Base-by-base conservation (phyloP, 2,888 invertebrate species). In the Lasioglossum lativentre region DNA sequence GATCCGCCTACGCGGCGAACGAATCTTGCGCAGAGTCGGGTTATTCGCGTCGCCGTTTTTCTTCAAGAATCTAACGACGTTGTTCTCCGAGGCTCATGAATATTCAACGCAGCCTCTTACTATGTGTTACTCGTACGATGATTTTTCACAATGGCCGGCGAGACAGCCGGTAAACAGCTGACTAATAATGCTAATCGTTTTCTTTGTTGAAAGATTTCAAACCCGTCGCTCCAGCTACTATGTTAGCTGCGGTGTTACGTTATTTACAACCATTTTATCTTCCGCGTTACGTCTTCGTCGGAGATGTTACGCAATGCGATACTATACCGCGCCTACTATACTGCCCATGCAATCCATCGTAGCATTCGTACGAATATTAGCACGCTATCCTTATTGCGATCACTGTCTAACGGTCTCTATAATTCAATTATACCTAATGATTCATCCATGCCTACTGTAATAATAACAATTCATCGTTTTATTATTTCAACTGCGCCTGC, bases 1-100 rank as follows among this genome's bases (percentile, higher is more conserved):
- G n/a, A 42, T 75, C 79, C 72, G 79, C 89, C 75, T 85, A 82
- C 75, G 59, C 77, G 75, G 89, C 84, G 73, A 82, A 70, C 70
- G n/a, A 87, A 90, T 89, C 45, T 47, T 82, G 70, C 59, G 75
- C 82, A 82, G 23, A 16, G 34, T 38, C 34, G 8, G 19, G 34
- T 56, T 56, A n/a, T 12, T 77, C 42, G 78, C 81, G 3, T 77
- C 76, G 74, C 74, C 10, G 81, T 77, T 63, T 23, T 47, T 59
- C 56, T 16, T 3, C 34, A 8, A 23, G 23, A 45, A 30, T 30
- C 56, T 38, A 74, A 56, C 34, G 27, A 59, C 23, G 19, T 72
- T 77, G 72, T 68, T 73, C 79, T 78, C 76, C 75, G 78, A 14
- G 16, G 30, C 56, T 73, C 68, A 34, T 76, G n/a, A 83, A 83